Conservation (phyloP, 2,113 vertebrate genomes). For the Gallinago paraguaiae region DNA sequence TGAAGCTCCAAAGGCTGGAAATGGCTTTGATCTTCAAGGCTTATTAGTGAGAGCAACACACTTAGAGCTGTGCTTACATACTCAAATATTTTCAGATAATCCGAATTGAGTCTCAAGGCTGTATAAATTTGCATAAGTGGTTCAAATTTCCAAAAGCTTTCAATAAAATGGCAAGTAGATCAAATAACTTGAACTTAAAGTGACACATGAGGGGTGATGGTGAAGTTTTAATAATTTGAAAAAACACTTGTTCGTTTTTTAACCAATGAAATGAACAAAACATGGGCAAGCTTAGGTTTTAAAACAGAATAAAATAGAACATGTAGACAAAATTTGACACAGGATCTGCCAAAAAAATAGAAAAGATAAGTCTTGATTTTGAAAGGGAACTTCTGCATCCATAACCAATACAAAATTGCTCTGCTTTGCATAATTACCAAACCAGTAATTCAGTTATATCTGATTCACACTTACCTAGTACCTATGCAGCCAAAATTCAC, state of each 20-base stretch:
- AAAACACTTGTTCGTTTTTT: background rate
- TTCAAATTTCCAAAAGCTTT: constrained; percentile 32
- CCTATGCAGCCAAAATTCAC: background rate
- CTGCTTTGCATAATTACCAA: background rate
- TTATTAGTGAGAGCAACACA: constrained; percentile 19
- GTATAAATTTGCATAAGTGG: constrained; percentile 47
- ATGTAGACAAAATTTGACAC: background rate
- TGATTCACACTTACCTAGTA: background rate
- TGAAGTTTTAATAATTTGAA: background rate
- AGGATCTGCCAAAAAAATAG: background rate
- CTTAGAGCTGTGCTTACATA: background rate
- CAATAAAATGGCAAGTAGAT: constrained; percentile 15
- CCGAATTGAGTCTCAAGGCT: background rate
- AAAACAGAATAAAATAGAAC: background rate
- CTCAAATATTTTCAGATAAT: constrained; percentile 47
- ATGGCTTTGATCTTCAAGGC: constrained; percentile 43
- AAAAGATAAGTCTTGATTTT: background rate
- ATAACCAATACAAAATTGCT: background rate
- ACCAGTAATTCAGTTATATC: background rate
- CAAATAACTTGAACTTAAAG: background rate
- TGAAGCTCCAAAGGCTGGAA: background rate
- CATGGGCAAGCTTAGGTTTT: background rate
- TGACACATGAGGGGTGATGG: background rate
- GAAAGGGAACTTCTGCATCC: background rate
- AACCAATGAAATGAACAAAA: background rate